phyloP scores from a whole-genome alignment of 2,113 vertebrate genomes.

The Hippocampus abdominalis region DNA sequence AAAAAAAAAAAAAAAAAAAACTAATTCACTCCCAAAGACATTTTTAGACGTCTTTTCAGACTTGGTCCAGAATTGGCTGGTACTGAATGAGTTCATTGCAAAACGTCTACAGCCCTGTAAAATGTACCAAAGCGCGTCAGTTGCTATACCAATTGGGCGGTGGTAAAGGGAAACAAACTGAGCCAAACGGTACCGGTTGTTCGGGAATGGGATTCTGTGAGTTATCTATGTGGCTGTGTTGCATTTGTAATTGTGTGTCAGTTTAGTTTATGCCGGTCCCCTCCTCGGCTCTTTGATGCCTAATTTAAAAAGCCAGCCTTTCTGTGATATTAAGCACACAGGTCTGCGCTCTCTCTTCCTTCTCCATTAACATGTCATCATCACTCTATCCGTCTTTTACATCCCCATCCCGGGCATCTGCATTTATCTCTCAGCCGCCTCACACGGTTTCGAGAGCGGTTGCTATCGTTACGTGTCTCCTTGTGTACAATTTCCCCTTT shows the following conservation, averaged over 20 bases:
- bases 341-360: constrained; percentile 15
- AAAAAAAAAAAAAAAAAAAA: too few species aligned
- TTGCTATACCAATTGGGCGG: too few species aligned
- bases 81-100: too few species aligned
- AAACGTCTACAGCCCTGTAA: too few species aligned
- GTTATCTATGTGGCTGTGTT: constrained; percentile 6
- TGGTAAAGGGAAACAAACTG: too few species aligned
- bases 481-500: constrained; percentile 64
- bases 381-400: constrained; percentile 35
- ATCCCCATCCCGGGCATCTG: constrained; percentile 34
- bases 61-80: too few species aligned
- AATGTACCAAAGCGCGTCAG: too few species aligned
- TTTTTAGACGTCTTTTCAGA: too few species aligned
- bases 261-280: constrained; percentile 44
- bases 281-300: constrained; percentile 48
- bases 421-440: constrained; percentile 11
- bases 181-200: too few species aligned
- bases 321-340: constrained; percentile 37
- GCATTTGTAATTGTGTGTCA: constrained; percentile 30
- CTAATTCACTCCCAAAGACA: too few species aligned
- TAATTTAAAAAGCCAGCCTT: constrained; percentile 41
- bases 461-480: constrained; percentile 62
- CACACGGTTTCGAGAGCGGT: constrained; percentile 52
- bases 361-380: constrained; percentile 49
- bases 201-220: too few species aligned